Evolutionary conservation across 2,797 vertebrate genomes (phyloP).

Genomic region (Euthynnus affinis): DNA sequence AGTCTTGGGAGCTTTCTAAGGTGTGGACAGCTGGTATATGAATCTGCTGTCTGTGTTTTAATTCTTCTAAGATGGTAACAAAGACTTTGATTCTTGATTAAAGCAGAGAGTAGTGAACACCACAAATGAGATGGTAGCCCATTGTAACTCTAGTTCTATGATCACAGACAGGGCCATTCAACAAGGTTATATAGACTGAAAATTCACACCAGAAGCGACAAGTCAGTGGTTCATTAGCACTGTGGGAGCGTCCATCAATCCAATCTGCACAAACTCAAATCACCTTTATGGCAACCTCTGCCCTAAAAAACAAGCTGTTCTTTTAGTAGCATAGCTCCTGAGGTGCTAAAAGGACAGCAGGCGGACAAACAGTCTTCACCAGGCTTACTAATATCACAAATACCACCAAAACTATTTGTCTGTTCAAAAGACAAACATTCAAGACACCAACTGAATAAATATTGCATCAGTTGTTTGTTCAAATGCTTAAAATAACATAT

Average conservation of each 20-base stretch:
- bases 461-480: too few relatives aligned
- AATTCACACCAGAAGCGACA: background rate
- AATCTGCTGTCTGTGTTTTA: conserved; percentile 36
- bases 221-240: background rate
- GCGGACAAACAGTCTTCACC: too few relatives aligned
- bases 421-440: too few relatives aligned
- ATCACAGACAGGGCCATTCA: conserved; percentile 7
- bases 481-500: too few relatives aligned
- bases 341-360: too few relatives aligned
- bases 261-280: background rate
- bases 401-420: too few relatives aligned
- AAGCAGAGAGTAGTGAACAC: conserved; percentile 5
- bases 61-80: conserved; percentile 6
- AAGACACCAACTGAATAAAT: too few relatives aligned
- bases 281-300: background rate
- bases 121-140: background rate
- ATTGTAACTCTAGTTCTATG: conserved; percentile 7
- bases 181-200: background rate
- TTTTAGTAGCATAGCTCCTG: background rate
- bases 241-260: background rate
- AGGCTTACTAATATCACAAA: too few relatives aligned
- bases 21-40: conserved; percentile 37
- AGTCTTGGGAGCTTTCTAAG: conserved; percentile 6
- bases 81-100: conserved; percentile 46
- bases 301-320: conserved; percentile 1